Percentiles rank a stretch among this genome's conserved stretches.
These are phyloP conservation scores for Chrosomus eos DNA, from an alignment of 2,797 vertebrate species.

Conservation along the genomic window DNA sequence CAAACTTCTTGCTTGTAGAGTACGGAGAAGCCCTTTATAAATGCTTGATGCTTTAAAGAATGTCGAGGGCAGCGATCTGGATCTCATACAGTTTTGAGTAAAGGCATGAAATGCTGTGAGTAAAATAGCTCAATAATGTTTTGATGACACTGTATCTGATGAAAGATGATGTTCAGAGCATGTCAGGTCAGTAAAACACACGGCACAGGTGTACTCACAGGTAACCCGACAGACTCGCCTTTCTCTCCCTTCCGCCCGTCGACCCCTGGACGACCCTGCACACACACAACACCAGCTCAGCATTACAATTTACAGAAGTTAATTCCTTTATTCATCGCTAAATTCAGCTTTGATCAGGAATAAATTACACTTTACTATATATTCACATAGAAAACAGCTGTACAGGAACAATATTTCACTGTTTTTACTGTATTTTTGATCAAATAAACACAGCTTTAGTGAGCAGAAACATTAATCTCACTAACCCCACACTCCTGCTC, in stretches of 20 bases:
- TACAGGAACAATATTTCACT: neutral
- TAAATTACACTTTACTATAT: neutral
- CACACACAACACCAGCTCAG: constrained; percentile 26
- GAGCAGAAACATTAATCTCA: too few relatives aligned
- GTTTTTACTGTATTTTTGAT: neutral
- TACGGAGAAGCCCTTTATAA: too few relatives aligned
- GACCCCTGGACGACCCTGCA: constrained; percentile 88
- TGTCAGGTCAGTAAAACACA: too few relatives aligned
- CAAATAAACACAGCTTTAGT: neutral
- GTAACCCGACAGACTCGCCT: constrained; percentile 76
- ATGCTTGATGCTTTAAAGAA: neutral
- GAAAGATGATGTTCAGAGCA: too few relatives aligned
- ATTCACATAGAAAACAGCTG: neutral
- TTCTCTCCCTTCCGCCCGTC: constrained; percentile 85
- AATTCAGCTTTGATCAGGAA: neutral
- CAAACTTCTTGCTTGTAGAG: neutral
- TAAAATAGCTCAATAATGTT: neutral
- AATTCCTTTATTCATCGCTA: too few relatives aligned
- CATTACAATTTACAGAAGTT: neutral
- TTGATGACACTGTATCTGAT: neutral
- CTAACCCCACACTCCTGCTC: neutral
- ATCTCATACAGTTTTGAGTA: neutral
- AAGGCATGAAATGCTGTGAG: neutral
- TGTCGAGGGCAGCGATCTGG: neutral
- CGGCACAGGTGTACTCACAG: constrained; percentile 75